Conservation (phyloP, 2,888 invertebrate species). For the Drosophila cyrtoloma region DNA sequence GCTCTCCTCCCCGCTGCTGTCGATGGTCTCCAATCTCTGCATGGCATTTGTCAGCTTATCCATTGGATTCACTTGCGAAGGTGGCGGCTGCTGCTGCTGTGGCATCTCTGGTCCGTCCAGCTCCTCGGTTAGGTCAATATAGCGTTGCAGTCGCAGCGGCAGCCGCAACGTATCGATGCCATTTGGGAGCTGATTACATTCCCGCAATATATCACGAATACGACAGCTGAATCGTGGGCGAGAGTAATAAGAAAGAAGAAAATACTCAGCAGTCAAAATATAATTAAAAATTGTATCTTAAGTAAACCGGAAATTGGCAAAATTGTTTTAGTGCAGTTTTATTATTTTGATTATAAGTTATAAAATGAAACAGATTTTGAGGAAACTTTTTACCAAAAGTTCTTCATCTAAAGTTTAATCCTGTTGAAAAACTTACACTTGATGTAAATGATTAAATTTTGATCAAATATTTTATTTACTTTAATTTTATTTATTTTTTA, state of each 20-base stretch:
- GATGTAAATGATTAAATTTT: background rate
- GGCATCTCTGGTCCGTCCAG: constrained; percentile 61
- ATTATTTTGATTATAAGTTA: background rate
- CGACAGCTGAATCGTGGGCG: constrained; percentile 86
- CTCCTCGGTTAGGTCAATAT: constrained; percentile 91
- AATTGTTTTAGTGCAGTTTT: background rate
- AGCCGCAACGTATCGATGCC: constrained; percentile 90
- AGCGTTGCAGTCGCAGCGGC: constrained; percentile 89
- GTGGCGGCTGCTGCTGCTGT: constrained; percentile 6
- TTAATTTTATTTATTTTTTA: background rate
- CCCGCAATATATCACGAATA: constrained; percentile 88
- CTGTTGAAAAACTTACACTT: background rate
- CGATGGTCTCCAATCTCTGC: constrained; percentile 67
- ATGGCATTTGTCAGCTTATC: constrained; percentile 38
- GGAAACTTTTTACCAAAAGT: background rate
- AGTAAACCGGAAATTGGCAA: background rate
- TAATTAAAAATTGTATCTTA: background rate
- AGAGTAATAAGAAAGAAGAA: background rate
- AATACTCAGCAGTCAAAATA: background rate
- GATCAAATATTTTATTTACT: background rate
- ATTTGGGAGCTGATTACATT: constrained; percentile 90
- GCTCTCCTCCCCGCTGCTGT: constrained; percentile 53
- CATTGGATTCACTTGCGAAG: constrained; percentile 20
- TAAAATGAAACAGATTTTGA: background rate
- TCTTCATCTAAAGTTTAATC: background rate